Base-by-base conservation (phyloP, 2,888 invertebrate genomes). In the Leucophenga montana region DNA sequence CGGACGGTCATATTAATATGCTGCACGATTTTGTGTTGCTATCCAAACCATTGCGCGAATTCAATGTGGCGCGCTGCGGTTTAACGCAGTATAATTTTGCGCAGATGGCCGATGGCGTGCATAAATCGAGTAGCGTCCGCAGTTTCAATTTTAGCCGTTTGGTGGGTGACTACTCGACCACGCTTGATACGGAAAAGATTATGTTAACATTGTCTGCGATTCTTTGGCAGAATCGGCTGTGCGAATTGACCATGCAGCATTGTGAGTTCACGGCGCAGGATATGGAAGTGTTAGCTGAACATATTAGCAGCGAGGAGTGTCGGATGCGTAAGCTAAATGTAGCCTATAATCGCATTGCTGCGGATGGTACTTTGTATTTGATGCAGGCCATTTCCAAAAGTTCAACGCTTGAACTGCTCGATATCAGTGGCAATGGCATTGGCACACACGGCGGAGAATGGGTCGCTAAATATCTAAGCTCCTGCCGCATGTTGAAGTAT, bases 61-160 rank as follows among this genome's bases (percentile, higher is more conserved):
- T 88, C 0, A 78, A 84, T 69, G 78, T 86, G 0, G 74, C 73
- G 48, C 67, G 73, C 33, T 88, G 88, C 68, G 73, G 68, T 18
- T 66, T 89, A 14, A 83, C 74, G 53, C 87, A 87, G 66, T 84
- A 77, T n/a, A 83, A 80, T 33, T 88, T 88, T 62, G 81, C 85
- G 3, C 66, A 80, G 2, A 46, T 89, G 4, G 89, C 87, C 0
- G 88, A 88, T 75, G 89, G 86, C 0, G 77, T 89, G 1, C 56
- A 85, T 48, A 86, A 87, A 39, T 88, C 86, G 2, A 46, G 46
- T 2, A 74, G 76, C 3, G 48, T 89, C 39, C 67, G 70, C 0
- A 68, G 68, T 3, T 68, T 89, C 1, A 74, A 82, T 66, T 77
- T 83, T 53, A 86, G 79, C 44, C 82, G 86, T 1, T 39, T 88